These are phyloP conservation scores for Hydrozoanthus tunicans DNA, from an alignment of 64 coral and sea anemone genomes.

Conservation along the genomic window DNA sequence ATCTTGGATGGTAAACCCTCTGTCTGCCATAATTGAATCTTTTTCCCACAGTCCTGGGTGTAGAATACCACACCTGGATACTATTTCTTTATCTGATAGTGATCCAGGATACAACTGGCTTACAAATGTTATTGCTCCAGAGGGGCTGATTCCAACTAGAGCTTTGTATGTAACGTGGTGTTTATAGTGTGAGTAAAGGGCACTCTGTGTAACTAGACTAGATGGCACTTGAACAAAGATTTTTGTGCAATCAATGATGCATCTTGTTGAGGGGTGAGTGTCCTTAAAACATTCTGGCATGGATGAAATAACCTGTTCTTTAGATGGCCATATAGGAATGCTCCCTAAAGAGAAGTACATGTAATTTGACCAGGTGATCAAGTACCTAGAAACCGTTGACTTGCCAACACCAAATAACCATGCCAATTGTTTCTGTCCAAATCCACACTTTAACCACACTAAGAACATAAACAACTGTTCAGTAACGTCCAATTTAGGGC, in stretches of 20 bases:
- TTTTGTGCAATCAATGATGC: constrained; percentile 70
- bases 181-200: constrained; percentile 58
- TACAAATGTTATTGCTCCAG: constrained; percentile 62
- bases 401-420: constrained; percentile 53
- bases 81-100: constrained; percentile 56
- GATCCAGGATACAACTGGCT: constrained; percentile 44
- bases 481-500: background rate
- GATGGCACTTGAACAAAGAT: constrained; percentile 58
- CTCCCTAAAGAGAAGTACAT: constrained; percentile 71
- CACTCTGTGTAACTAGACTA: constrained; percentile 37
- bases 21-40: constrained; percentile 70
- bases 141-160: constrained; percentile 52
- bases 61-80: constrained; percentile 41
- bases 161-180: constrained; percentile 54
- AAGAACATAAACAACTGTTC: background rate
- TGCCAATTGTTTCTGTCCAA: constrained; percentile 11
- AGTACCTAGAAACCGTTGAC: constrained; percentile 63
- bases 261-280: constrained; percentile 66
- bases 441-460: constrained; percentile 57
- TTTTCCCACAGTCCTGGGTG: constrained; percentile 44
- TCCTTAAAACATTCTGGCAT: constrained; percentile 64
- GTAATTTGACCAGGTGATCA: constrained; percentile 71
- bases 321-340: constrained; percentile 70
- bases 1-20: constrained; percentile 26
- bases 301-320: constrained; percentile 9